Evolutionary conservation across 2,113 vertebrate genomes (phyloP), one percentile per base, ranked within the genome.

Genomic region (Grantiella picta): DNA sequence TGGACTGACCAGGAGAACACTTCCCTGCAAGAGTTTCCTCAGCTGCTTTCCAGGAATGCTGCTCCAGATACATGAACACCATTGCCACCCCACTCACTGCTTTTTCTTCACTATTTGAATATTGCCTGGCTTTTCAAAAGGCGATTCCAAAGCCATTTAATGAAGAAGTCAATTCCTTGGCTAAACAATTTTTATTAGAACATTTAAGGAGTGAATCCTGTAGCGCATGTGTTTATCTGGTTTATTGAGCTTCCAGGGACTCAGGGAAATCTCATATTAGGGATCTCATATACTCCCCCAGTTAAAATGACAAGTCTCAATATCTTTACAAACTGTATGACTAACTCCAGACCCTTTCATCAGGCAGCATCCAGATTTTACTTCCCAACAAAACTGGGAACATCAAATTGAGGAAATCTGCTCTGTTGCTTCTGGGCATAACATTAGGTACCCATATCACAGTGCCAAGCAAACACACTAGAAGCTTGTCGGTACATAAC

Each of bases 141-240:
- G 83, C 91, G 94, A 95, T 71, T 91, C 59, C 81, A 84, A 94
- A 80, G 89, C 72, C 80, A 86, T 56, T 80, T 86, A 78, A 94
- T 60, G 83, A 93, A 49, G 52, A 90, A 94, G 72, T 47, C 38
- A 84, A 96, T 83, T 94, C 64, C 65, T 84, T 76, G 50, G 64
- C 69, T 86, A 89, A 91, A 78, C 69, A 82, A 42, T 68, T 94
- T 95, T 92, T 83, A 84, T 91, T 89, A 71, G 60, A 84, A 86
- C 77, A 84, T 94, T 89, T 92, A 91, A 94, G 72, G 72, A 89
- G 77, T 71, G 76, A 94, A 84, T 78, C 85, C 78, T 64, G 57
- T 45, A 75, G 77, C 0, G 36, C 33, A 57, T 52, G 35, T 44
- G 3, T 85, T 81, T 71, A 85, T 87, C 64, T 94, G 42, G 29